A percentile compares a stretch with the other conserved stretches of the same genome.
Evolutionary conservation across 2,888 invertebrate genomes (phyloP).

Genomic region (Spicauda simplicius): DNA sequence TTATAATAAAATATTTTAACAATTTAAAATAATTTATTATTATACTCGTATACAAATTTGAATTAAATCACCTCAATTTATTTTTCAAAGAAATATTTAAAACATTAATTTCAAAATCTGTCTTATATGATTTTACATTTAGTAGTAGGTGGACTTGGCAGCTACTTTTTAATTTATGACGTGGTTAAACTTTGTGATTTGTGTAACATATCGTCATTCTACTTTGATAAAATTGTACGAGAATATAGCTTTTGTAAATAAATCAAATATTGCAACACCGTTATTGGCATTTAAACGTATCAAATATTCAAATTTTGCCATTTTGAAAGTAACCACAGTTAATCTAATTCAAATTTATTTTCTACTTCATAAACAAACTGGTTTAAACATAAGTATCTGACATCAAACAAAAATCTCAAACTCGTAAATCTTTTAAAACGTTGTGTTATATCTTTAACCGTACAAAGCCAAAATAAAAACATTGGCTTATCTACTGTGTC

Average conservation of each 20-base stretch:
- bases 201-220: background rate
- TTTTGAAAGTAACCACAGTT: background rate
- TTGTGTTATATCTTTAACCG: constrained; percentile 6
- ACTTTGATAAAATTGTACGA: background rate
- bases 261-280: background rate
- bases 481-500: constrained; percentile 27
- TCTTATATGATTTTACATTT: constrained; percentile 9
- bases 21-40: too few species aligned
- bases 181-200: background rate
- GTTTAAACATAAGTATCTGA: constrained; percentile 25
- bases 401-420: constrained; percentile 39
- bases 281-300: background rate
- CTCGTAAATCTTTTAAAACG: constrained; percentile 40
- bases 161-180: too few species aligned
- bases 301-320: background rate
- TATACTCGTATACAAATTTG: too few species aligned
- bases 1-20: too few species aligned
- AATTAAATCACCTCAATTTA: too few species aligned
- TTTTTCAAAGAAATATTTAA: too few species aligned
- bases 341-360: background rate
- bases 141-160: background rate
- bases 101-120: background rate
- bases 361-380: constrained; percentile 7
- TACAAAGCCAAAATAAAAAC: constrained; percentile 38
- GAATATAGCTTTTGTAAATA: background rate